phyloP scores from a whole-genome alignment of 1,140 invertebrate genomes.

The Planococcus citri region DNA sequence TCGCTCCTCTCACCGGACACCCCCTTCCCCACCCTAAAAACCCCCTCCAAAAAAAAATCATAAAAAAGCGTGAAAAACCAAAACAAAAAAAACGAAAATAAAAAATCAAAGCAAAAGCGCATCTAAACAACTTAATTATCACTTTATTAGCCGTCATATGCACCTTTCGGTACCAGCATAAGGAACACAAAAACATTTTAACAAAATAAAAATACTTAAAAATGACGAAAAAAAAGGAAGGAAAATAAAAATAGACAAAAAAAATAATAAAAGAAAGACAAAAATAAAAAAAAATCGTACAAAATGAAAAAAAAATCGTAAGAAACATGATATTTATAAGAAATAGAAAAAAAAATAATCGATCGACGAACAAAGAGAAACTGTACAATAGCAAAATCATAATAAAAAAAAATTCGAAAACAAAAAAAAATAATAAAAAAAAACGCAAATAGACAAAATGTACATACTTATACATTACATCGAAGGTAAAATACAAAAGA shows the following conservation, averaged over 20 bases:
- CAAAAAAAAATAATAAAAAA: not conserved
- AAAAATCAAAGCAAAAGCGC: not conserved
- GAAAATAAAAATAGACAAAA: not conserved
- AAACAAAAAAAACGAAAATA: not conserved
- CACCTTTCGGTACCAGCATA: not conserved
- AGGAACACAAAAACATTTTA: not conserved
- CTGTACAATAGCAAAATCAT: no score
- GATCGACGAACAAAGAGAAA: not conserved
- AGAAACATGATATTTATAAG: no score
- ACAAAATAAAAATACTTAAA: slow-evolving; percentile 2
- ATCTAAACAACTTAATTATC: not conserved
- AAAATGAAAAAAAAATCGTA: slow-evolving; percentile 1
- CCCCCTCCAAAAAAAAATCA: not conserved
- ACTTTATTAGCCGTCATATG: not conserved
- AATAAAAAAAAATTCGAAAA: not conserved
- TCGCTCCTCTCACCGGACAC: no score
- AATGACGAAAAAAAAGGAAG: not conserved
- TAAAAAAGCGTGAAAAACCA: not conserved
- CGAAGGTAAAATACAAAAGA: not conserved
- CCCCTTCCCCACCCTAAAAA: not conserved
- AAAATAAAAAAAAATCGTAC: not conserved
- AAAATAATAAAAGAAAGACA: not conserved
- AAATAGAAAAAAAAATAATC: not conserved
- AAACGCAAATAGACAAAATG: not conserved
- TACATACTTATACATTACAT: not conserved